Base-by-base conservation (phyloP, 2,113 vertebrate genomes). In the Orycteropus afer region DNA sequence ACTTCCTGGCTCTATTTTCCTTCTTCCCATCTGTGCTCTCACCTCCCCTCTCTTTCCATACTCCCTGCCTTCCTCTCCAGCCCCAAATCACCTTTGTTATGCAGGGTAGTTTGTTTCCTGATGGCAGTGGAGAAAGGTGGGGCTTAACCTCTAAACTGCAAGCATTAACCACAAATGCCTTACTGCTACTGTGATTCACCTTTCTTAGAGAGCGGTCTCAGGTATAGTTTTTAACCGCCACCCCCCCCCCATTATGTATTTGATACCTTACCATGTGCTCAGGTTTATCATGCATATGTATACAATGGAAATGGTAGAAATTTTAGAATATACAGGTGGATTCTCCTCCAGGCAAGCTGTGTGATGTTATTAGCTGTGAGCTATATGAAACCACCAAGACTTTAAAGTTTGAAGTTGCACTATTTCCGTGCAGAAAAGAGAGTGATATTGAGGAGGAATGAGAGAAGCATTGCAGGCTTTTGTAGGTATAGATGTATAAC, bases 291-390 rank as follows among this genome's bases (percentile, higher is more conserved):
- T 95, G 95, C 93, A 96, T 95, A 97, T 96, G 96, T 81, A 95
- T 93, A 69, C 94, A 97, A 81, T 93, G 95, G 57, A 87, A 34
- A 73, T 86, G 76, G 69, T 49, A 93, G 94, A 95, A 74, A 92
- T 90, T 96, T 97, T 95, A 95, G 96, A 90, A 92, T 80, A 57
- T 94, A 89, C 95, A 97, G 96, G 94, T 97, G 95, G 88, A 57
- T 79, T 88, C 89, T 97, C 86, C 84, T 97, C 40, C 92, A 96
- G 97, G 20, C 37, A 96, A 81, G 80, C 49, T 92, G 95, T 97
- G 67, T 94, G 74, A 55, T 91, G 69, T 91, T 97, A 92, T 73
- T 90, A 91, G 63, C 73, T 53, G 5, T 65, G 67, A 96, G 80
- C 91, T 96, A 89, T 93, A 95, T 93, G 95, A 96, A 97, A 73